Conservation (phyloP, 2,797 vertebrate species). For the Anguilla obscura region DNA sequence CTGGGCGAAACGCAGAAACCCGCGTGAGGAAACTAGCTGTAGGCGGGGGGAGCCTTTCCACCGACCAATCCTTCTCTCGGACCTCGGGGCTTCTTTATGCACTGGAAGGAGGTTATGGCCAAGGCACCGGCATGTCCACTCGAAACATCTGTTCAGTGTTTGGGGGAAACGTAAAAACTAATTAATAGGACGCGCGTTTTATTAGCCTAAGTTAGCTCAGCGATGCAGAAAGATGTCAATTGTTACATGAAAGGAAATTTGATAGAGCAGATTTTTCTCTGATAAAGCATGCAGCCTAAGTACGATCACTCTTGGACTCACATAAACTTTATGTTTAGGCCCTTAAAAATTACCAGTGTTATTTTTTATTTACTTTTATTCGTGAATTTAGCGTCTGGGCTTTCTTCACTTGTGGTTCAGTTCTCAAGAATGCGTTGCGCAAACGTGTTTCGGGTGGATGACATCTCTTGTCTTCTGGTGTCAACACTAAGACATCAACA, state of each 20-base stretch:
- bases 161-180: not conserved
- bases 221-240: not conserved
- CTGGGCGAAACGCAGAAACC: not conserved
- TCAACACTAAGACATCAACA: too few species aligned
- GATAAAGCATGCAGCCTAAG: not conserved
- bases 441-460: too few species aligned
- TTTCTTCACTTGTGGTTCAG: too few species aligned
- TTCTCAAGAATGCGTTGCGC: too few species aligned
- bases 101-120: not conserved
- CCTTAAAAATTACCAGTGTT: too few species aligned
- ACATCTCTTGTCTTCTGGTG: too few species aligned
- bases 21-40: not conserved
- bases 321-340: too few species aligned
- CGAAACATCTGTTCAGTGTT: not conserved
- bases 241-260: not conserved
- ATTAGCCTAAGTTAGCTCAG: not conserved
- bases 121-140: not conserved
- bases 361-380: too few species aligned
- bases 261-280: not conserved
- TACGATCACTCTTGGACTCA: too few species aligned
- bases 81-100: not conserved
- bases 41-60: conserved; percentile 7
- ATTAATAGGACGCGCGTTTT: not conserved
- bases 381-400: too few species aligned
- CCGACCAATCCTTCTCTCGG: conserved; percentile 6